These are phyloP conservation scores for Tinea semifulvella DNA, from an alignment of 2,888 invertebrate species.

Conservation along the genomic window DNA sequence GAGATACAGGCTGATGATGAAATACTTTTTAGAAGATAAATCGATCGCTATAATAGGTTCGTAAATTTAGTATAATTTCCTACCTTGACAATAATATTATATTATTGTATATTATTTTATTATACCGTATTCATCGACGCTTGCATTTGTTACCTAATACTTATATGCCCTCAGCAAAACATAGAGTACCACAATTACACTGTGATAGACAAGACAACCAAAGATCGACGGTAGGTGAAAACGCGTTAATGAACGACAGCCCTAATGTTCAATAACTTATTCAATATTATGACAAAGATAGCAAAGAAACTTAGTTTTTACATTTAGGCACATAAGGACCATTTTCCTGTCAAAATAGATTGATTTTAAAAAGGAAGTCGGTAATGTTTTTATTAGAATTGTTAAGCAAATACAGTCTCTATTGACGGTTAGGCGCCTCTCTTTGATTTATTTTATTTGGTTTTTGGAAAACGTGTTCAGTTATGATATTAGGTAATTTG, in stretches of 20 bases:
- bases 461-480: conserved; percentile 3
- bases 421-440: conserved; percentile 8
- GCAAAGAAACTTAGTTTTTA: not conserved
- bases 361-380: conserved; percentile 1
- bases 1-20: no score
- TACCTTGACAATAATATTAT: no score
- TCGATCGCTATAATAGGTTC: no score
- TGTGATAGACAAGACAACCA: no score
- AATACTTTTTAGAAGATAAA: no score
- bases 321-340: not conserved
- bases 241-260: not conserved
- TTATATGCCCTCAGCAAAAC: no score
- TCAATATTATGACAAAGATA: not conserved
- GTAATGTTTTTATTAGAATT: conserved; percentile 8
- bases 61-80: no score
- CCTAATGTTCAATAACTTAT: not conserved
- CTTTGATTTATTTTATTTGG: not conserved
- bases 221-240: no score
- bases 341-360: not conserved
- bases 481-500: not conserved
- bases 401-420: conserved; percentile 4
- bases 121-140: no score
- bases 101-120: no score
- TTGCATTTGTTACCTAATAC: no score
- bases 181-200: no score